Evolutionary conservation across 2,888 invertebrate species (phyloP).

Genomic region (Syrphus vitripennis): DNA sequence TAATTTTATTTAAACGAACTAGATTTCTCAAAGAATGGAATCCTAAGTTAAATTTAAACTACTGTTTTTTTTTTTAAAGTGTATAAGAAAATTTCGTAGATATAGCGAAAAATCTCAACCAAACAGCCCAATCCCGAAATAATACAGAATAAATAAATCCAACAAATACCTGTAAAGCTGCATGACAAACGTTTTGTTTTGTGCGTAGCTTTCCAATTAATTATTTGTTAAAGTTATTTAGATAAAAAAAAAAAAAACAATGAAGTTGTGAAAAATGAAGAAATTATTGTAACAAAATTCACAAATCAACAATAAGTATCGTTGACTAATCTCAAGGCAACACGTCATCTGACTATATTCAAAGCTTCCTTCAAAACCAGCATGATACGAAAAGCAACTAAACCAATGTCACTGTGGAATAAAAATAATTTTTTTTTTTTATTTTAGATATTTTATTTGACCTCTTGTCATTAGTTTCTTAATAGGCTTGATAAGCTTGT

Average conservation of each 20-base stretch:
- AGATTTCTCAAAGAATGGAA: no score
- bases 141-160: no score
- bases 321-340: not conserved
- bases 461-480: not conserved
- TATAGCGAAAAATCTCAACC: no score
- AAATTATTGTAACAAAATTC: not conserved
- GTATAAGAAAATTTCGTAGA: no score
- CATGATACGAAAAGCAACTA: not conserved
- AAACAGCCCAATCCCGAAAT: no score
- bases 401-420: not conserved
- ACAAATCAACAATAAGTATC: not conserved
- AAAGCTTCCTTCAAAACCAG: not conserved
- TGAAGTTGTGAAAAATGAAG: not conserved
- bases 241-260: not conserved
- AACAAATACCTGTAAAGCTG: no score
- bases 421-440: not conserved
- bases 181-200: no score
- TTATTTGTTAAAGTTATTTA: not conserved
- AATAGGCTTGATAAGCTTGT: not conserved
- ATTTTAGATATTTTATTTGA: not conserved
- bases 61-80: no score
- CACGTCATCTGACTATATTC: not conserved
- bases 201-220: no score
- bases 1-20: no score
- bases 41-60: no score